Conservation (phyloP, 2,113 vertebrate species). For the Vulpes ferrilata region DNA sequence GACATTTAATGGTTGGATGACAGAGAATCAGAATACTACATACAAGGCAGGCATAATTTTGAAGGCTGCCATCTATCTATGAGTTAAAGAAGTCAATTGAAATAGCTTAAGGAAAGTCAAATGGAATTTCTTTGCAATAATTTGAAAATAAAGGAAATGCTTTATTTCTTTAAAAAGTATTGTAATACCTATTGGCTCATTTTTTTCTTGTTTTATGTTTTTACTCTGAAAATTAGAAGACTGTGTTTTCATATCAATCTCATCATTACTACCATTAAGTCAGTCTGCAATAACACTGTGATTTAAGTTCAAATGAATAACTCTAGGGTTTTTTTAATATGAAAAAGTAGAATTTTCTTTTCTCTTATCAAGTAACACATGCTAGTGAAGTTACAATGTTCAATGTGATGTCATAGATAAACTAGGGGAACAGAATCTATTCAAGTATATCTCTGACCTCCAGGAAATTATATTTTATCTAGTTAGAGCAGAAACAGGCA, state of each 20-base stretch:
- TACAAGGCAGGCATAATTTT: slow-evolving; percentile 33
- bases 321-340: background rate
- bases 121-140: slow-evolving; percentile 12
- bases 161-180: background rate
- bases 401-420: background rate
- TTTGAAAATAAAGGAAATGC: slow-evolving; percentile 13
- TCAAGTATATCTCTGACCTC: background rate
- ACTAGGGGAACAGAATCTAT: background rate
- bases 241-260: background rate
- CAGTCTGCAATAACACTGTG: background rate
- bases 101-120: slow-evolving; percentile 39
- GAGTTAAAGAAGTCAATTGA: slow-evolving; percentile 37
- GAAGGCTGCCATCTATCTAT: background rate
- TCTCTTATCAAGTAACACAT: background rate
- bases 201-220: slow-evolving; percentile 15
- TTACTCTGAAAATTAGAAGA: background rate
- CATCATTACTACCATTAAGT: background rate
- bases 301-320: slow-evolving; percentile 3
- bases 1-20: slow-evolving; percentile 61
- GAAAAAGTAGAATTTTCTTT: background rate
- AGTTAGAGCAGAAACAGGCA: background rate
- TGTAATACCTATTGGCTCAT: background rate
- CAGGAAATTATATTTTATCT: background rate
- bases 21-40: slow-evolving; percentile 49
- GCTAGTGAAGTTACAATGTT: background rate